phyloP scores from a whole-genome alignment of 1,140 invertebrate genomes.

The Rhyacophila brunnea region DNA sequence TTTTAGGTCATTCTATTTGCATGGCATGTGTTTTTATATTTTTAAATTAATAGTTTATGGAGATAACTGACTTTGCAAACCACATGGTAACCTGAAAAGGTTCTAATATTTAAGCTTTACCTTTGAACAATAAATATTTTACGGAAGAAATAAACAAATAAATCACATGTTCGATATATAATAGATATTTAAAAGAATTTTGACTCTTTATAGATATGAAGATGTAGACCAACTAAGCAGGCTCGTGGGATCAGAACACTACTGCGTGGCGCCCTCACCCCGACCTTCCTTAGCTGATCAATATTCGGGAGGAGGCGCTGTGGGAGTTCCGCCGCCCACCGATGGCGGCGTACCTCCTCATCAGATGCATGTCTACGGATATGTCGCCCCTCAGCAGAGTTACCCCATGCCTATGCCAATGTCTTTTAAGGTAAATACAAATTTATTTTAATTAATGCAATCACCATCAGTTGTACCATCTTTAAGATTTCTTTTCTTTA shows the following conservation, averaged over 20 bases:
- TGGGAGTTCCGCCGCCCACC: not conserved
- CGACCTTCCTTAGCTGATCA: constrained; percentile 30
- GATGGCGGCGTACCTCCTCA: constrained; percentile 9
- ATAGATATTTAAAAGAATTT: not conserved
- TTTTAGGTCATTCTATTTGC: too few species aligned
- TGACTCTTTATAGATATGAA: constrained; percentile 24
- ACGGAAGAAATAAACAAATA: too few species aligned
- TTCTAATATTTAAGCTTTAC: too few species aligned
- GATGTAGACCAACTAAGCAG: constrained; percentile 28
- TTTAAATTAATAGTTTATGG: too few species aligned
- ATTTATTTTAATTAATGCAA: too few species aligned
- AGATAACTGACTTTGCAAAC: too few species aligned
- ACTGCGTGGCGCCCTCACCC: constrained; percentile 30
- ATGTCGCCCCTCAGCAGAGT: constrained; percentile 18
- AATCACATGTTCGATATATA: too few species aligned
- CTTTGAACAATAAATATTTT: too few species aligned
- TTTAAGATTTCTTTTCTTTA: too few species aligned
- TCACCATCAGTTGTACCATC: too few species aligned
- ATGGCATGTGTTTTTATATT: too few species aligned
- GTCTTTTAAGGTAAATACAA: constrained; percentile 29
- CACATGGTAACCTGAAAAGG: too few species aligned
- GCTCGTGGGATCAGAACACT: constrained; percentile 22
- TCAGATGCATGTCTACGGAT: constrained; percentile 29
- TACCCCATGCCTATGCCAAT: constrained; percentile 25
- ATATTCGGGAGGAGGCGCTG: constrained; percentile 14